These are phyloP conservation scores for Gopherus flavomarginatus DNA, from an alignment of 2,113 vertebrate genomes.

Conservation along the genomic window DNA sequence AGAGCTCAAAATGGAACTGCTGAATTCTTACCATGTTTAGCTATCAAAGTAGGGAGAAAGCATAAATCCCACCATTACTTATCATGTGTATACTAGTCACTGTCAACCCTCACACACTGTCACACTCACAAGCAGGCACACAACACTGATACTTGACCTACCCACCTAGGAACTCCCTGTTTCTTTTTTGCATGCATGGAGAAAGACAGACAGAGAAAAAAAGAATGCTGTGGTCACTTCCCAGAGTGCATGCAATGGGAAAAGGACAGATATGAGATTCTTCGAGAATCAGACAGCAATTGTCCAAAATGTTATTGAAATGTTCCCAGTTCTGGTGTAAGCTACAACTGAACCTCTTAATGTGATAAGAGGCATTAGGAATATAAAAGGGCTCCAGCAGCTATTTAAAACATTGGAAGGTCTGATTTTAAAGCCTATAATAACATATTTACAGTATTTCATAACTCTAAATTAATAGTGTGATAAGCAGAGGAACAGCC, in stretches of 20 bases:
- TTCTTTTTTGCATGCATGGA: not conserved
- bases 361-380: not conserved
- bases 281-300: not conserved
- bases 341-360: constrained; percentile 25
- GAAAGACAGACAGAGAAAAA: not conserved
- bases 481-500: not conserved
- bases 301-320: not conserved
- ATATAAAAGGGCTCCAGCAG: constrained; percentile 2
- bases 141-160: not conserved
- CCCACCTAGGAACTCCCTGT: not conserved
- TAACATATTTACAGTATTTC: constrained; percentile 18
- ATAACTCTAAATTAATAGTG: constrained; percentile 30
- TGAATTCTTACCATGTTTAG: not conserved
- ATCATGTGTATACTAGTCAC: not conserved
- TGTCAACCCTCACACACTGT: not conserved
- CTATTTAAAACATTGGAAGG: constrained; percentile 9
- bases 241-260: not conserved
- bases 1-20: not conserved
- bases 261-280: not conserved
- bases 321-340: constrained; percentile 8
- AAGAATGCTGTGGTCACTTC: not conserved
- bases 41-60: not conserved
- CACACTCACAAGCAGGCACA: not conserved
- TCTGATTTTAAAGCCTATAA: constrained; percentile 1
- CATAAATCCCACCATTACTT: not conserved